Percentiles rank a stretch among this genome's conserved stretches.
Conservation (phyloP, 2,113 vertebrate species). For the Antigone vipio region DNA sequence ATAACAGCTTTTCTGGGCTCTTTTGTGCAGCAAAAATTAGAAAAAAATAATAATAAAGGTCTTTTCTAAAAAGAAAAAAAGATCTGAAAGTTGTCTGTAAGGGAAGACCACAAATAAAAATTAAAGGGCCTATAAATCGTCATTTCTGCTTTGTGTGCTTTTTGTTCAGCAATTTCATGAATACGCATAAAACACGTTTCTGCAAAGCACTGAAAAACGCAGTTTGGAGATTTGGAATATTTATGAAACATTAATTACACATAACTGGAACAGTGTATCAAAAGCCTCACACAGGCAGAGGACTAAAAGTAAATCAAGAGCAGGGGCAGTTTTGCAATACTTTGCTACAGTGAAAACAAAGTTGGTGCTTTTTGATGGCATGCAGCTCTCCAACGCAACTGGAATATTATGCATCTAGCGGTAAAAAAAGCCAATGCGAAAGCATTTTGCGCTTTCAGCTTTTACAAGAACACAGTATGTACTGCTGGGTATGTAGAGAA, state of each 20-base stretch:
- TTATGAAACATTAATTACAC: not conserved
- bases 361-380: not conserved
- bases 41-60: not conserved
- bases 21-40: not conserved
- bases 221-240: not conserved
- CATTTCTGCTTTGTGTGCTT: not conserved
- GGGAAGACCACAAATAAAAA: not conserved
- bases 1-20: not conserved
- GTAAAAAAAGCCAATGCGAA: not conserved
- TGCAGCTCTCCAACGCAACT: not conserved
- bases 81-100: not conserved
- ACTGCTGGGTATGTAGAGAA: fast-evolving
- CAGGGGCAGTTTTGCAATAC: not conserved
- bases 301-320: not conserved
- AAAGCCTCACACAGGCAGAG: not conserved
- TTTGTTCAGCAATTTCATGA: not conserved
- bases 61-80: not conserved
- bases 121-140: not conserved
- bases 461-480: not conserved
- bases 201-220: not conserved
- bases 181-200: not conserved
- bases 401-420: not conserved
- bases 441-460: not conserved
- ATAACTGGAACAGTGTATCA: not conserved
- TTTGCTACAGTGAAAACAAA: not conserved